Base-by-base conservation (phyloP, 2,113 vertebrate species). In the Oncorhynchus gorbuscha region DNA sequence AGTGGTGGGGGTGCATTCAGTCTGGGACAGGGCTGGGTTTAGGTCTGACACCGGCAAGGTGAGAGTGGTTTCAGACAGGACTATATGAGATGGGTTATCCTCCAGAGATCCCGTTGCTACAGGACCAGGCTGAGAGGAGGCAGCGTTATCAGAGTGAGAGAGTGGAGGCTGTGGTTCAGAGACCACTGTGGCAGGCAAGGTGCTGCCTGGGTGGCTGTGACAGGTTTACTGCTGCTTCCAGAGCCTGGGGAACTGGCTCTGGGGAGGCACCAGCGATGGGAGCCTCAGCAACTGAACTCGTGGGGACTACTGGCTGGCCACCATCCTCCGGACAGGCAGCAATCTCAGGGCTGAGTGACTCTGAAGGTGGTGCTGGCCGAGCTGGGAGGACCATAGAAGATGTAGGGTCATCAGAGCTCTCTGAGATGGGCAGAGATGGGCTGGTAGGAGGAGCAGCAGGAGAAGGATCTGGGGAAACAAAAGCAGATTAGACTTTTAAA, bases 371-470 rank as follows among this genome's bases (percentile, higher is more conserved):
- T 20, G 73, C 5, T 20, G 73, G 28, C 61, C 24, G 79, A 67
- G 49, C 71, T 71, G 81, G 73, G 0, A 7, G 22, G 24, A 78
- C 49, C 3, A 32, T 69, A 71, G 74, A 26, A 72, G 74, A 26
- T 24, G 77, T 75, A 79, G 22, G 14, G 58, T 58, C 74, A 9
- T 4, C 80, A 26, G n/a, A 62, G 1, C 35, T 73, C 69, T 78
- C 82, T 62, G 88, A 76, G 76, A 48, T 1, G 16, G 85, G 26
- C 59, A 70, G 58, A n/a, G 59, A 35, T 28, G 71, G 76, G 74
- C 48, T 48, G 58, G 75, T 84, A 61, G 73, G 22, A 67, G 90
- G 90, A 14, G 78, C 84, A 22, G 82, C 49, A 79, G 85, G 58
- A 9, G 71, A 80, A 84, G 65, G 68, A 82, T 73, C 84, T 90